Evolutionary conservation across 1,140 invertebrate genomes (phyloP), one percentile per base, ranked within the genome.

Genomic region (Pseudomyrmex concolor): DNA sequence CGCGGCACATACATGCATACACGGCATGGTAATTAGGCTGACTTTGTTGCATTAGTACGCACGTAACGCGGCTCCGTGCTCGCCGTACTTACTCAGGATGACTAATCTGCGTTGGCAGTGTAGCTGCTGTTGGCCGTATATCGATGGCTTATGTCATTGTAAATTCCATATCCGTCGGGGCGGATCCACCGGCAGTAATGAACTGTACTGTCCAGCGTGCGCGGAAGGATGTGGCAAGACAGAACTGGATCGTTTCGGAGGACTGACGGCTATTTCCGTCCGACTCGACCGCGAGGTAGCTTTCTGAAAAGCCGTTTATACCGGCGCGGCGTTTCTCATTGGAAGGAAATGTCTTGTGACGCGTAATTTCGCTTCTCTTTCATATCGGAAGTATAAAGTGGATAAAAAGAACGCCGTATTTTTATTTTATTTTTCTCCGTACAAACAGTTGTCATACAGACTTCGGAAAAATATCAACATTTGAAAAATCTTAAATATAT

Each of bases 151-250:
- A 62, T 66, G 67, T 89, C 70, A 82, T 89, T 72, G 64, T 90
- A 84, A 80, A 92, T 90, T 85, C 88, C 90, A 63, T 84, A 84
- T 76, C 92, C 91, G 72, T 91, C 84, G 34, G 93, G 92, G 67
- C 89, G 91, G 77, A 94, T 86, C 93, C 93, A 93, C 70, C 91
- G 90, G 63, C 93, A 94, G 66, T 93, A 93, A 84, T 91, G 86
- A 85, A 93, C 91, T 48, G 45, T 55, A 60, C 59, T 77, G 64
- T 84, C 55, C 55, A 50, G 62, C 17, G 59, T 66, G 51, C 43
- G 48, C 45, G 83, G 91, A 76, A 92, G 82, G 50, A 88, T 84
- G n/a, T 71, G 70, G 64, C 86, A 90, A 51, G 84, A 77, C 22
- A 92, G 85, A 74, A 71, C 77, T 48, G 64, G 51, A 50, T 80